Evolutionary conservation across 2,113 vertebrate genomes (phyloP).

Genomic region (Sardina pilchardus): DNA sequence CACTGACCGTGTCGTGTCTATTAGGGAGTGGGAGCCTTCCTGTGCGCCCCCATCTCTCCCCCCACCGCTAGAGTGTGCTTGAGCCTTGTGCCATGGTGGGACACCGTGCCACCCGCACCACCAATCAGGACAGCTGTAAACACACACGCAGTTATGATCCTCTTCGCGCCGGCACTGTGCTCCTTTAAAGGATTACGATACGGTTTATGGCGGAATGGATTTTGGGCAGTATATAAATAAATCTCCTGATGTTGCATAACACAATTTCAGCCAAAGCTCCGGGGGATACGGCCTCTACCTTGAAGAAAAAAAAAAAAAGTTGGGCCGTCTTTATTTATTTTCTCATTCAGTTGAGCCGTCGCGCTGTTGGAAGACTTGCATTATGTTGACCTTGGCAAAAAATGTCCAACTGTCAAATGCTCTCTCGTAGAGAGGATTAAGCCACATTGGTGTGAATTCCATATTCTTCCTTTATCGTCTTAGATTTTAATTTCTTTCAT

Average conservation of each 20-base stretch:
- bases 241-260: slow-evolving; percentile 49
- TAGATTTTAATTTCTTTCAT: background rate
- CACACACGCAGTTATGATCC: slow-evolving; percentile 45
- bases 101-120: background rate
- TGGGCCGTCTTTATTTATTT: background rate
- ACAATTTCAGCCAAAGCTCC: slow-evolving; percentile 35
- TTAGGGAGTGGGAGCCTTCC: background rate
- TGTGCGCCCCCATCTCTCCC: no score
- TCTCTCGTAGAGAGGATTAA: slow-evolving; percentile 46
- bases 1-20: background rate
- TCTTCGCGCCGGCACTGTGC: slow-evolving; percentile 39
- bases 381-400: slow-evolving; percentile 44
- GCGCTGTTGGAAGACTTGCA: slow-evolving; percentile 2
- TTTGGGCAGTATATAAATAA: slow-evolving; percentile 53
- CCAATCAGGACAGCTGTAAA: slow-evolving; percentile 24
- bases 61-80: background rate
- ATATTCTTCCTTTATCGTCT: background rate
- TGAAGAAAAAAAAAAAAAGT: slow-evolving; percentile 36
- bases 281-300: slow-evolving; percentile 22
- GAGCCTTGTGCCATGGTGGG: background rate
- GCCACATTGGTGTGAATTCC: background rate
- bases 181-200: slow-evolving; percentile 59
- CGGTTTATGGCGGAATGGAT: slow-evolving; percentile 48
- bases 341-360: background rate
- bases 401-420: slow-evolving; percentile 52